Evolutionary conservation across 1,140 invertebrate genomes (phyloP).

Genomic region (Tribolium madens): DNA sequence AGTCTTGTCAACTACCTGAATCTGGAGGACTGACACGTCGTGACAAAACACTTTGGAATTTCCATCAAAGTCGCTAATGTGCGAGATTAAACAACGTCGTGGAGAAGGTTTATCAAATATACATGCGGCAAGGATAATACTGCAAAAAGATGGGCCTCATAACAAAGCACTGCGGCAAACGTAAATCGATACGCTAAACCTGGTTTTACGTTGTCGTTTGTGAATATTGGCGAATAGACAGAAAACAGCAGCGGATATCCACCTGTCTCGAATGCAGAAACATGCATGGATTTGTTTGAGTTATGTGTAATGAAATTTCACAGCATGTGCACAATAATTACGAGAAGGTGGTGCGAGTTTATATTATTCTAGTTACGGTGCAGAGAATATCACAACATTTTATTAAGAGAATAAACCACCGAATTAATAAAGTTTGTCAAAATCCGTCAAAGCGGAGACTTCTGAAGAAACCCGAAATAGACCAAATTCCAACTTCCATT

Average conservation of each 20-base stretch:
- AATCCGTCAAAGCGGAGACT: not conserved
- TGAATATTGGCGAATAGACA: not conserved
- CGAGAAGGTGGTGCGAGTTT: not conserved
- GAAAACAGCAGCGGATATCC: not conserved
- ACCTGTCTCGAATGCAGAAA: slow-evolving; percentile 7
- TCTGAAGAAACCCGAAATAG: not conserved
- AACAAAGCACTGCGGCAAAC: not conserved
- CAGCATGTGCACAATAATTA: slow-evolving; percentile 15
- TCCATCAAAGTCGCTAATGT: not conserved
- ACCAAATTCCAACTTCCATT: not conserved
- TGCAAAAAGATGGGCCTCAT: too few species aligned
- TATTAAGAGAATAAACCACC: not conserved
- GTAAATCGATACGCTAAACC: not conserved
- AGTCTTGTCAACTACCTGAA: slow-evolving; percentile 10
- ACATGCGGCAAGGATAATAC: not conserved
- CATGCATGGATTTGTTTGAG: slow-evolving; percentile 19
- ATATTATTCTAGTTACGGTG: not conserved
- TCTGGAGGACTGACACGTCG: not conserved
- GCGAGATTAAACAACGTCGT: not conserved
- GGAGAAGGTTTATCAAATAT: not conserved
- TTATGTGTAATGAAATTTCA: slow-evolving; percentile 16
- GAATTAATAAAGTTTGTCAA: not conserved
- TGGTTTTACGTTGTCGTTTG: not conserved
- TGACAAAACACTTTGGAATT: not conserved
- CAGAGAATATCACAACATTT: not conserved